Base-by-base conservation (phyloP, 2,888 invertebrate species). In the Campopleginae sp. region DNA sequence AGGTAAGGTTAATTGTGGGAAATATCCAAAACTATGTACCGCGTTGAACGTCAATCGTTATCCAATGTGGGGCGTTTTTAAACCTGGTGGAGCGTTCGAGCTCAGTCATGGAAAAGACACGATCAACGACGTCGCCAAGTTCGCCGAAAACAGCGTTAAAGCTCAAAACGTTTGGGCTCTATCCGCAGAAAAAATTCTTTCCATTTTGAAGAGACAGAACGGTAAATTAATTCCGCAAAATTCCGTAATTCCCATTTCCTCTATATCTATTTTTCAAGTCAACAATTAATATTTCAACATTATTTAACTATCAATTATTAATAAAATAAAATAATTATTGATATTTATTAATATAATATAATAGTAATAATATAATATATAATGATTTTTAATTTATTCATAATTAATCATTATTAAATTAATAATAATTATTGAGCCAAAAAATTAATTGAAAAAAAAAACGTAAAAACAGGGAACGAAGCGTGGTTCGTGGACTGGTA, bases 401-500 rank as follows among this genome's bases (percentile, higher is more conserved):
- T n/a, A n/a, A n/a, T n/a, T n/a, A n/a, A n/a, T n/a, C n/a, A n/a
- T n/a, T n/a, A n/a, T n/a, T n/a, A n/a, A 51, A 19, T 51, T 51
- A n/a, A n/a, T 51, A 1, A 51, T 38, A 8, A 38, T 10, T 38
- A 38, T 33, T 33, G 33, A 38, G 8, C 8, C 8, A 10, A 5
- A 8, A 0, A 10, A 38, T 38, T 38, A 8, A 38, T 38, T 8
- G 38, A n/a, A n/a, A 10, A 38, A 38, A 38, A 38, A 33, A 10
- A 65, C 33, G 12, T n/a, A 12, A 38, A 90, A 89, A 72, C 66
- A 90, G 88, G 70, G 66, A 87, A 88, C 44, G 90, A 91, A 88
- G 93, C 94, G 0, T 96, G 96, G 96, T 95, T 97, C 88, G 94
- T 97, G 38, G 97, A 97, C 91, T 97, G 97, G 95, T 97, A 96